A percentile compares a stretch with the other conserved stretches of the same genome.
These are phyloP conservation scores for Poeciliopsis paucimaculata DNA, from an alignment of 2,797 vertebrate genomes.

Conservation along the genomic window DNA sequence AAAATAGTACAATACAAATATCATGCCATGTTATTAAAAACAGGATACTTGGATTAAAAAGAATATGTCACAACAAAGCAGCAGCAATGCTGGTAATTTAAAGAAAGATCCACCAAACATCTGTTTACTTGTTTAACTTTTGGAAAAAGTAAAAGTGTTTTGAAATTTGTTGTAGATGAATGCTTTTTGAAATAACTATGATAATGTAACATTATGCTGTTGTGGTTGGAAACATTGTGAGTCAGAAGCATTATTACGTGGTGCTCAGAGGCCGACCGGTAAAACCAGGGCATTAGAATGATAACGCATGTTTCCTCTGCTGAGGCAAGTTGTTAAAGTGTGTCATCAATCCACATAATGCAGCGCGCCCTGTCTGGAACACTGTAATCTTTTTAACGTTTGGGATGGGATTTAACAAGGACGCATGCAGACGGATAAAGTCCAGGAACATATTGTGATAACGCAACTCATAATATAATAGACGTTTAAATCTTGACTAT, in stretches of 20 bases:
- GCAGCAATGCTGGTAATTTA: not conserved
- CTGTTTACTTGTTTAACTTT: not conserved
- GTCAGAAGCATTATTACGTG: conserved; percentile 4
- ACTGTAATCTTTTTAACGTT: conserved; percentile 38
- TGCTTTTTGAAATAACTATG: not conserved
- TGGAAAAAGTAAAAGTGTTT: not conserved
- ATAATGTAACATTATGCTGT: not conserved
- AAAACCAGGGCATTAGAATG: conserved; percentile 26
- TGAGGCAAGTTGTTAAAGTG: conserved; percentile 35
- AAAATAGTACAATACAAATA: too few species aligned
- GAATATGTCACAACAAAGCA: not conserved
- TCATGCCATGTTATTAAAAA: not conserved
- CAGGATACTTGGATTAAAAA: not conserved
- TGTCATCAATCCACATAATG: conserved; percentile 39
- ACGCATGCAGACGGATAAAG: conserved; percentile 9
- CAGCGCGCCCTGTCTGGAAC: conserved; percentile 10
- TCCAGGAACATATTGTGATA: not conserved
- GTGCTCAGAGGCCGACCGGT: conserved; percentile 7
- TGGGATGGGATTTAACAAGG: conserved; percentile 1
- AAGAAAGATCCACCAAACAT: not conserved
- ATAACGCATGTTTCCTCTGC: conserved; percentile 12
- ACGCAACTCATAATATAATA: conserved; percentile 2
- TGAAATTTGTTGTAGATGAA: not conserved
- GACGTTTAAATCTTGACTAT: not conserved
- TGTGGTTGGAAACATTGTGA: not conserved